Conservation (phyloP, 2,888 invertebrate species). For the Agonopterix arenella region DNA sequence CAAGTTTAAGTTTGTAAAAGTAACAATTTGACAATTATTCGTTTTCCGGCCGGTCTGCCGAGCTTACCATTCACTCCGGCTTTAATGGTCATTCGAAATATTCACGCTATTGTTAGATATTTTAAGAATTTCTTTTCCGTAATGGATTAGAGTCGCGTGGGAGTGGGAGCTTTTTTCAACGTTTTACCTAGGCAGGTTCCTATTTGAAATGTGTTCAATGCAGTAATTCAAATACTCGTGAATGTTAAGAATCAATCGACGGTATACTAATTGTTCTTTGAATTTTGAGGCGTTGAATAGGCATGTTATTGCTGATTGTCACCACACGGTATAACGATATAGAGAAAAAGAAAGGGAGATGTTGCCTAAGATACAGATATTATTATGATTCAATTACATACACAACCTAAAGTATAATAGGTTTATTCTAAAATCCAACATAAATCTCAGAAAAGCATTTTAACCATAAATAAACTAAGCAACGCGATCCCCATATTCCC, state of each 20-base stretch:
- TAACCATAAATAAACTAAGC: slow-evolving; percentile 50
- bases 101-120: slow-evolving; percentile 37
- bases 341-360: no score
- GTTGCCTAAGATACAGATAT: no score
- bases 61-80: slow-evolving; percentile 33
- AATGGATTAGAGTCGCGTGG: slow-evolving; percentile 5
- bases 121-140: slow-evolving; percentile 1
- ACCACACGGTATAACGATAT: no score
- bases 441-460: slow-evolving; percentile 30
- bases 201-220: no score
- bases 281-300: no score
- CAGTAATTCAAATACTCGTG: no score
- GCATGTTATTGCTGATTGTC: no score
- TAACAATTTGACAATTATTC: slow-evolving; percentile 26
- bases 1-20: slow-evolving; percentile 5
- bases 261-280: no score
- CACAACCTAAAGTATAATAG: no score
- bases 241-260: no score
- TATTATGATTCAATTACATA: no score
- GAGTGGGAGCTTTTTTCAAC: background rate
- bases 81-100: slow-evolving; percentile 44
- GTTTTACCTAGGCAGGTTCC: no score
- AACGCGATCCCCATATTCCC: slow-evolving; percentile 57
- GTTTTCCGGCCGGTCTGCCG: slow-evolving; percentile 21
- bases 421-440: background rate